Evolutionary conservation across 2,797 vertebrate genomes (phyloP), one percentile per base, ranked within the genome.

Genomic region (Microctenopoma steveboyesi): DNA sequence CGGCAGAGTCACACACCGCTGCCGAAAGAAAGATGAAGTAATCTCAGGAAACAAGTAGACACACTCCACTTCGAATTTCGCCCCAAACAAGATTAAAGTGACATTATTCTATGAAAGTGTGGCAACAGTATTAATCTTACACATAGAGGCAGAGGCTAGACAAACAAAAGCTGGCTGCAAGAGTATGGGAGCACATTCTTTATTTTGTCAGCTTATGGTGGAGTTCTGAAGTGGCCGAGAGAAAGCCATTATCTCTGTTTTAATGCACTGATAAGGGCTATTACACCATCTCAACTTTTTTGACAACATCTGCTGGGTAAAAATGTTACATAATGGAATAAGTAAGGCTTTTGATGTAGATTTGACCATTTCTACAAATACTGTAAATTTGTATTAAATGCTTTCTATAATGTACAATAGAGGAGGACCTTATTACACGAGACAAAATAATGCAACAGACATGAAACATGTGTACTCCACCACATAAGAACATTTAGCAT

Each of bases 71-170:
- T 94, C 89, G 85, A 93, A 92, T 94, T 93, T 93, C 62, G 93
- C 94, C 94, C 91, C 91, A 94, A 95, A 95, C 94, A 92, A 94
- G 94, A 94, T 95, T 95, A 94, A 94, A 95, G 93, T 92, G 92
- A 94, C 92, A 93, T 94, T 94, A 93, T 94, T 95, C 93, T 93
- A 94, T 91, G 92, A 90, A 89, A 92, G 89, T 87, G 90, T 93
- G 93, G 91, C 92, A 92, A 91, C 86, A 90, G 92, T 94, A 94
- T 93, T 92, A 92, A 94, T 94, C 93, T 94, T 92, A 89, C 85
- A 92, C 91, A 89, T 88, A 82, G 90, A 92, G 83, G 87, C 88
- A 76, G 85, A 71, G 88, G 90, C 86, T 86, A 86, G 87, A 91
- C 87, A 90, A 92, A 92, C 92, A 89, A 60, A 11, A 67, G 81